Evolutionary conservation across 2,113 vertebrate species (phyloP), one percentile per base, ranked within the genome.

Genomic region (Passer domesticus): DNA sequence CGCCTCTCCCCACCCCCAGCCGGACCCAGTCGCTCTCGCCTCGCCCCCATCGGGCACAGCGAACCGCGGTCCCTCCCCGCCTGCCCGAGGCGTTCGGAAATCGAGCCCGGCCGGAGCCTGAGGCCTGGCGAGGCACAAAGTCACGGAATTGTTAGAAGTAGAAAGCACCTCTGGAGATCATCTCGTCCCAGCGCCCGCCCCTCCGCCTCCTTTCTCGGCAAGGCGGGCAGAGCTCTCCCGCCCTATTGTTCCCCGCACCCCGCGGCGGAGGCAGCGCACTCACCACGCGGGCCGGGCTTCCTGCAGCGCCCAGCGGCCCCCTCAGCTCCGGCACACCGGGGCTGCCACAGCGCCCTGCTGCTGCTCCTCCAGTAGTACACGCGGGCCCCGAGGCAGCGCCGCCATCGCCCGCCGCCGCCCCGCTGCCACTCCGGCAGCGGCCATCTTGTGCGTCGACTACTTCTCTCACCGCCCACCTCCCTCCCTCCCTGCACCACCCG

Each of bases 361-460:
- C 55, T 83, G 94, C 75, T 84, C 62, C 69, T 94, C 62, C 89
- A 28, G 53, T 49, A 67, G 37, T 21, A 39, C 91, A 73, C 88
- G 77, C 96, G 93, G 95, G 58, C 39, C 67, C 94, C 75, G 68
- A 84, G 73, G 77, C 89, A 83, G 66, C 76, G 78, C 87, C 89
- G 46, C 96, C 96, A 94, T 83, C 95, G 55, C 96, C 78, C 73
- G 82, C 95, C 96, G 37, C 67, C 80, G 15, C 44, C 74, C 79
- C 56, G 15, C 95, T 87, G 89, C 97, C 56, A 90, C 96, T 91
- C 96, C 98, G 96, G 96, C 98, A 95, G 98, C 97, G 97, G 98
- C 98, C 98, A 98, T 98, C 97, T 98, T 98, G 98, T 97, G 96
- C 89, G 66, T 58, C 93, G 31, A 56, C 94, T 92, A 31, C 96